Base-by-base conservation (phyloP, 2,797 vertebrate species). In the Lophius americanus region DNA sequence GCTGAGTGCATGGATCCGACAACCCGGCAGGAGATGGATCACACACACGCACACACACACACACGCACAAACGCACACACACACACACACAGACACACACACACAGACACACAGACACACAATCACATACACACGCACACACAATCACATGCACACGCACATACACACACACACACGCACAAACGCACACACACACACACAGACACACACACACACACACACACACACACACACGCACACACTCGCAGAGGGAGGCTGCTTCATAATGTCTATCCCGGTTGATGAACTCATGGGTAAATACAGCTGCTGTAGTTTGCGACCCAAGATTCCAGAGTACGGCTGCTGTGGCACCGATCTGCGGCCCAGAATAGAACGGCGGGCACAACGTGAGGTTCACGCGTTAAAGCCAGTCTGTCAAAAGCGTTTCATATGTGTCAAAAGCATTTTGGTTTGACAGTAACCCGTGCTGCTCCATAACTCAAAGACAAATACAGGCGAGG, bases 201-300 rank as follows among this genome's bases (percentile, higher is more conserved):
- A 23, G 1, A 23, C 23, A 23, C 23, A 1, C 23, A 23, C 23
- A 23, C 23, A 23, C 23, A 23, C 23, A 53, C 3, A 13, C 42
- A 53, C 50, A 43, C 60, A 61, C 63, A 54, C 44, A 51, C 11
- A 60, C 38, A 35, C 53, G 62, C 35, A 68, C 23, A 58, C 59
- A 50, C 4, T 23, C 38, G 46, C 32, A 50, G 50, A 55, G 6
- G 11, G 52, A 58, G 51, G n/a, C 55, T 81, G 75, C 42, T 62
- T 81, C 75, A 41, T 70, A 70, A 70, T 64, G 57, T 81, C 78
- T 56, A 81, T 89, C 86, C 83, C 57, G 7, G 73, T 13, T 51
- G 83, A 91, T 92, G 90, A 91, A 82, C 82, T 91, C 88, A 88
- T 83, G 59, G 79, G 79, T 76, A 78, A 81, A 87, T 86, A 82